These are phyloP conservation scores for Atherix ibis DNA, from an alignment of 2,888 invertebrate genomes.

Conservation along the genomic window DNA sequence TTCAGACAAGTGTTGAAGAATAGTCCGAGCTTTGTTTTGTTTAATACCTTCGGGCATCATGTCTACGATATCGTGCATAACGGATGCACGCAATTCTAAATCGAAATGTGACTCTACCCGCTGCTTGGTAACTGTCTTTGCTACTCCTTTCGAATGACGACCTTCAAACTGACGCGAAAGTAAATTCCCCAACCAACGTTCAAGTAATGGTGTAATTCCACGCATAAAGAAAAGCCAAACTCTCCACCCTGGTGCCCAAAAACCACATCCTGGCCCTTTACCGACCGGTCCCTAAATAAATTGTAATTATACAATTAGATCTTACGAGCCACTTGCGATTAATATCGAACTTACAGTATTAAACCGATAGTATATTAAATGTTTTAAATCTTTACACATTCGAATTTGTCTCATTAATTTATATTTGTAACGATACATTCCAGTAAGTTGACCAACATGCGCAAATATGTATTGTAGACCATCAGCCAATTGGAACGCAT, in stretches of 20 bases:
- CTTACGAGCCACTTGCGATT: neutral
- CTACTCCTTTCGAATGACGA: slow-evolving; percentile 97
- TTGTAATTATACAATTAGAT: neutral
- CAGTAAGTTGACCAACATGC: slow-evolving; percentile 97
- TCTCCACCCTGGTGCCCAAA: slow-evolving; percentile 99
- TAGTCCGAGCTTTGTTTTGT: slow-evolving; percentile 98
- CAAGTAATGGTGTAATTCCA: slow-evolving; percentile 93
- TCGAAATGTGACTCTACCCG: slow-evolving; percentile 99
- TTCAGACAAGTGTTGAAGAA: slow-evolving; percentile 95
- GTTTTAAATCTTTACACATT: slow-evolving; percentile 99
- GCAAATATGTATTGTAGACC: slow-evolving; percentile 98
- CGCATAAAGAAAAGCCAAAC: slow-evolving; percentile 99
- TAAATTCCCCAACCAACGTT: slow-evolving; percentile 98
- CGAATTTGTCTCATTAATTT: slow-evolving; percentile 97
- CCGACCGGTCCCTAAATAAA: slow-evolving; percentile 74
- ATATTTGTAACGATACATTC: slow-evolving; percentile 99
- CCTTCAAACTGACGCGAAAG: slow-evolving; percentile 98
- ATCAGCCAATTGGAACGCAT: slow-evolving; percentile 96
- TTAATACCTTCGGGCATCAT: slow-evolving; percentile 99
- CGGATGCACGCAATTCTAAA: slow-evolving; percentile 92
- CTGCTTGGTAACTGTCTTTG: slow-evolving; percentile 99
- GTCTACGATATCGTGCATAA: slow-evolving; percentile 96
- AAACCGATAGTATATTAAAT: slow-evolving; percentile 97
- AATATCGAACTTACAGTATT: slow-evolving; percentile 77
- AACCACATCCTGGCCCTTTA: slow-evolving; percentile 95